Conservation (phyloP, 2,797 vertebrate species). For the Catharus ustulatus region DNA sequence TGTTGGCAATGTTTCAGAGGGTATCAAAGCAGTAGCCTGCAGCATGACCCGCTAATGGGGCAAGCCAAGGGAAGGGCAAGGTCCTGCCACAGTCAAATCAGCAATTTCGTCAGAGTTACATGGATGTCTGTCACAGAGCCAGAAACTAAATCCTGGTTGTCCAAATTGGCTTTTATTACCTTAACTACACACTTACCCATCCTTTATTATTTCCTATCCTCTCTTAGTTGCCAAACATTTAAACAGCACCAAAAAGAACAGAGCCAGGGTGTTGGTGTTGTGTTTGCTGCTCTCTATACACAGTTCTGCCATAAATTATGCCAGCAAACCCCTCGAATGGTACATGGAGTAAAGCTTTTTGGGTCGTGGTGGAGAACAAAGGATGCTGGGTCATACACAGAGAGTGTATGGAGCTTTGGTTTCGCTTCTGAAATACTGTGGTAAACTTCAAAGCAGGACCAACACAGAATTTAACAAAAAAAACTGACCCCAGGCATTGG, state of each 20-base stretch:
- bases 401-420: slow-evolving; percentile 21
- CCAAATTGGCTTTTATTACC: slow-evolving; percentile 4
- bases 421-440: slow-evolving; percentile 61
- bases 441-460: slow-evolving; percentile 52
- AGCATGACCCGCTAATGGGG: not conserved
- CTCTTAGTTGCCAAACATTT: not conserved
- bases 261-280: not conserved
- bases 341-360: not conserved
- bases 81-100: not conserved
- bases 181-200: not conserved
- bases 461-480: slow-evolving; percentile 23
- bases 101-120: not conserved
- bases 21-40: not conserved
- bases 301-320: not conserved
- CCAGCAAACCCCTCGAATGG: not conserved
- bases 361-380: slow-evolving; percentile 6
- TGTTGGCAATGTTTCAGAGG: not conserved
- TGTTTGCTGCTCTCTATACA: not conserved
- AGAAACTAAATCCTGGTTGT: not conserved
- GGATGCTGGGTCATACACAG: not conserved
- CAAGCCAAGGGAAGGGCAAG: not conserved
- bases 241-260: not conserved
- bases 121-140: not conserved
- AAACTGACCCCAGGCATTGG: slow-evolving; percentile 47
- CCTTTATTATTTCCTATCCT: slow-evolving; percentile 10